Evolutionary conservation across 2,113 vertebrate genomes (phyloP).

Genomic region (Xiphophorus couchianus): DNA sequence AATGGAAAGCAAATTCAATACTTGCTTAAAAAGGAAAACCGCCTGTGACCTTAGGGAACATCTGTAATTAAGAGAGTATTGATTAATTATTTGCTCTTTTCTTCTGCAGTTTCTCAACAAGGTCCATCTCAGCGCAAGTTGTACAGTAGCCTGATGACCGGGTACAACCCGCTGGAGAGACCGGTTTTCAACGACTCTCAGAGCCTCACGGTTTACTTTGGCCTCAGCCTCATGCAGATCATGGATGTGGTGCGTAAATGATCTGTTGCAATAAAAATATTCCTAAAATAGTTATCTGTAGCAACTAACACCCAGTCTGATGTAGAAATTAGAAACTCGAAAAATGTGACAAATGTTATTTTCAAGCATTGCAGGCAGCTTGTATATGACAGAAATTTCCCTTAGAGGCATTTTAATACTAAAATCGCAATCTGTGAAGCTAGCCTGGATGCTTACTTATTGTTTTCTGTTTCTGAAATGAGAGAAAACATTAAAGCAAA

Average conservation of each 20-base stretch:
- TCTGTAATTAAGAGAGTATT: not conserved
- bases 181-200: constrained; percentile 91
- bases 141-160: constrained; percentile 83
- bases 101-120: constrained; percentile 85
- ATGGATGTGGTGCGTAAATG: constrained; percentile 90
- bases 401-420: not conserved
- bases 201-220: constrained; percentile 87
- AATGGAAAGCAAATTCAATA: too few species aligned
- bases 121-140: constrained; percentile 90
- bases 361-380: not conserved
- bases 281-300: not conserved
- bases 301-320: not conserved
- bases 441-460: not conserved
- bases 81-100: not conserved
- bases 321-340: not conserved
- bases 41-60: not conserved
- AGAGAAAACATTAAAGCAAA: not conserved
- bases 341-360: not conserved
- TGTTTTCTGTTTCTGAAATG: not conserved
- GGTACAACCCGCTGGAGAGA: constrained; percentile 89
- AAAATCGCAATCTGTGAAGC: not conserved
- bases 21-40: not conserved
- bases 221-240: constrained; percentile 92
- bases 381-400: not conserved
- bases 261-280: not conserved